A percentile compares a stretch with the other conserved stretches of the same genome.
Evolutionary conservation across 2,113 vertebrate genomes (phyloP).

Genomic region (Tursiops truncatus): DNA sequence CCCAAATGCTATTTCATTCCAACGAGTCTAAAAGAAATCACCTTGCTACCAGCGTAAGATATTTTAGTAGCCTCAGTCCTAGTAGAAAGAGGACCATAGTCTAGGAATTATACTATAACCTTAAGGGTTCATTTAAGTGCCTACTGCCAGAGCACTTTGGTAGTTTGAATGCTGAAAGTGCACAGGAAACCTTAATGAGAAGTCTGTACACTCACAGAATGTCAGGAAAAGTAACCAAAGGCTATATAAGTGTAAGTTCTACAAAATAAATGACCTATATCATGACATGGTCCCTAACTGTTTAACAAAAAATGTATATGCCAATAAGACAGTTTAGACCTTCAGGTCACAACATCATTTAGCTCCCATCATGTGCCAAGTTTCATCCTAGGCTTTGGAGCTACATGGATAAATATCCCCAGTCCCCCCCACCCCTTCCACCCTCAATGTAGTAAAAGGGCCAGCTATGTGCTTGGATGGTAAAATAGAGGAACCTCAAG

Average conservation of each 20-base stretch:
- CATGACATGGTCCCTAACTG: background rate
- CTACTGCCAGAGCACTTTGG: background rate
- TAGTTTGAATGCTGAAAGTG: constrained; percentile 13
- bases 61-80: constrained; percentile 38
- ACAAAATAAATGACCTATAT: background rate
- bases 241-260: background rate
- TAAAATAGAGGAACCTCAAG: background rate
- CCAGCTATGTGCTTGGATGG: background rate
- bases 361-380: background rate
- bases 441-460: background rate
- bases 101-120: constrained; percentile 39
- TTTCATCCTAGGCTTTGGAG: background rate
- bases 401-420: background rate
- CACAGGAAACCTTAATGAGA: constrained; percentile 7
- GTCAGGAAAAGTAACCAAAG: background rate
- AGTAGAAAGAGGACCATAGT: background rate
- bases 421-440: background rate
- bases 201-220: background rate
- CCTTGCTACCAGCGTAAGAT: constrained; percentile 32
- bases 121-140: constrained; percentile 38
- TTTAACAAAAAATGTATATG: constrained; percentile 22
- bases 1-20: constrained; percentile 62
- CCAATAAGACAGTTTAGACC: background rate
- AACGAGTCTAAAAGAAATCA: constrained; percentile 52
- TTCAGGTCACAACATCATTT: background rate